These are phyloP conservation scores for Mesochorus sp. DNA, from an alignment of 2,888 invertebrate genomes.

Conservation along the genomic window DNA sequence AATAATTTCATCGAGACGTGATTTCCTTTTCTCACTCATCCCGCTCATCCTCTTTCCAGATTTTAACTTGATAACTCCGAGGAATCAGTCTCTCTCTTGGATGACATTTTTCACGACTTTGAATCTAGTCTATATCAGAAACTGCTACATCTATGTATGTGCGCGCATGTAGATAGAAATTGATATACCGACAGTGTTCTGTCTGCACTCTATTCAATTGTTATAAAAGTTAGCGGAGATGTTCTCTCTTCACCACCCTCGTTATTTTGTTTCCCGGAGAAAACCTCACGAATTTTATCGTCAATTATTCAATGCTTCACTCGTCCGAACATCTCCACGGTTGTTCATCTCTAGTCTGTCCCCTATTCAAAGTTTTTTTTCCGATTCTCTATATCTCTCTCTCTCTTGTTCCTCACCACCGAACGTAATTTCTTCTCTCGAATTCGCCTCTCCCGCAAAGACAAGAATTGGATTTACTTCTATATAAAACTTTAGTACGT, in stretches of 20 bases:
- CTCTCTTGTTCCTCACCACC: slow-evolving; percentile 20
- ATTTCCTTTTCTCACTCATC: slow-evolving; percentile 33
- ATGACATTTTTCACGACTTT: neutral
- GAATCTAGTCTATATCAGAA: slow-evolving; percentile 4
- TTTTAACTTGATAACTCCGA: slow-evolving; percentile 8
- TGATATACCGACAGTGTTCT: neutral
- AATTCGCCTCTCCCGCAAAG: slow-evolving; percentile 8
- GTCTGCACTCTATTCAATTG: slow-evolving; percentile 46
- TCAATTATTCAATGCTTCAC: slow-evolving; percentile 55
- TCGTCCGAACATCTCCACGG: slow-evolving; percentile 21
- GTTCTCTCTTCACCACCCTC: slow-evolving; percentile 6
- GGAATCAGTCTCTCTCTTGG: slow-evolving; percentile 2
- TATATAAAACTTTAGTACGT: slow-evolving; percentile 59
- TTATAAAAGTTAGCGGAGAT: slow-evolving; percentile 26
- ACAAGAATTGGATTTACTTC: slow-evolving; percentile 61
- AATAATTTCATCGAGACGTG: slow-evolving; percentile 55
- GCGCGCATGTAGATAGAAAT: neutral
- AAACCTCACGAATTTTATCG: slow-evolving; percentile 49
- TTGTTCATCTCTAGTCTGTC: slow-evolving; percentile 47
- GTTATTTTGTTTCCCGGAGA: slow-evolving; percentile 42
- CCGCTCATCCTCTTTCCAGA: neutral
- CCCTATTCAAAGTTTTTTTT: slow-evolving; percentile 6
- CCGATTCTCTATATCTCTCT: too few species aligned
- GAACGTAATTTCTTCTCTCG: slow-evolving; percentile 22
- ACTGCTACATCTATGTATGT: slow-evolving; percentile 37